A percentile compares a stretch with the other conserved stretches of the same genome.
Conservation (phyloP, 2,113 vertebrate genomes). For the Ivindomyrus marchei region DNA sequence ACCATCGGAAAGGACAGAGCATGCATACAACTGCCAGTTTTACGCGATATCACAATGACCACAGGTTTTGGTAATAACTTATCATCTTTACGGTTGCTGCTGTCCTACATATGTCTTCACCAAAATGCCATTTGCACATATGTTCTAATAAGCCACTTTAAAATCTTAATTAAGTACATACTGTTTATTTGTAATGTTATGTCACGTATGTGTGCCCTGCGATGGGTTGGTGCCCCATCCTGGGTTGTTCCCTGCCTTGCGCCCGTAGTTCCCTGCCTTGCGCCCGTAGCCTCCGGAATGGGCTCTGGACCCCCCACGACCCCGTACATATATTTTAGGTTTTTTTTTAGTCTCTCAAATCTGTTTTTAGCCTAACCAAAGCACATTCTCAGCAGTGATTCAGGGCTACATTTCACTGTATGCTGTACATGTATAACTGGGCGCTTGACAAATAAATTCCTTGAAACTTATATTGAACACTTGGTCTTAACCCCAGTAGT, state of each 20-base stretch:
- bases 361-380: no score
- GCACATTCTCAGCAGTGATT: no score
- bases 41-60: neutral
- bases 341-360: no score
- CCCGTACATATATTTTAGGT: no score
- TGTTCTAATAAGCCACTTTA: neutral
- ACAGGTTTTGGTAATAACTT: neutral
- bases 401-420: neutral
- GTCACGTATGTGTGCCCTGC: no score
- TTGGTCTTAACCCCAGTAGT: neutral
- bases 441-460: neutral
- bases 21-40: neutral
- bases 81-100: neutral
- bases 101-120: neutral
- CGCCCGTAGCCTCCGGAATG: no score
- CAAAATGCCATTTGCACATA: neutral
- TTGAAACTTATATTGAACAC: neutral
- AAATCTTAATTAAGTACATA: neutral
- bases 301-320: no score
- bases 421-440: neutral
- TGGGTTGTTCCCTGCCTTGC: no score
- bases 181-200: neutral
- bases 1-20: neutral
- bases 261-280: no score
- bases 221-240: no score